Evolutionary conservation across 2,797 vertebrate genomes (phyloP).

Genomic region (Diplodus sargus): DNA sequence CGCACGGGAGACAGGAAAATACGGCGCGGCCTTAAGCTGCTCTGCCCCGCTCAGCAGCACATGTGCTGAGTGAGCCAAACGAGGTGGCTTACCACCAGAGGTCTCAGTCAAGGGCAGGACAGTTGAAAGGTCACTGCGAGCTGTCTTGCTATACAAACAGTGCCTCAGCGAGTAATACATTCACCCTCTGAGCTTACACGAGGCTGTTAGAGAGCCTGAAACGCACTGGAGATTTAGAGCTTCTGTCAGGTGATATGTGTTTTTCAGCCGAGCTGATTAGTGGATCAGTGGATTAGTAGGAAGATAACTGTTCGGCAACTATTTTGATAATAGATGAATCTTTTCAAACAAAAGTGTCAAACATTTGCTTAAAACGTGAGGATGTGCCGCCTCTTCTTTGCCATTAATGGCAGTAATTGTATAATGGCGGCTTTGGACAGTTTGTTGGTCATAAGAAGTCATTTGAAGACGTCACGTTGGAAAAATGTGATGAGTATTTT

Average conservation of each 20-base stretch:
- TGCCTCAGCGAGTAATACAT: slow-evolving; percentile 60
- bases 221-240: slow-evolving; percentile 30
- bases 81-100: slow-evolving; percentile 84
- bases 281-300: too few species aligned
- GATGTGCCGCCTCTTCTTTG: too few species aligned
- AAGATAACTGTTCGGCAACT: too few species aligned
- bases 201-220: slow-evolving; percentile 39
- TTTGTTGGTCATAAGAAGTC: too few species aligned
- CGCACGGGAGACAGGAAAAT: slow-evolving; percentile 71
- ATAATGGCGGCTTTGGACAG: too few species aligned
- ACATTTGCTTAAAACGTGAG: too few species aligned
- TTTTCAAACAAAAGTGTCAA: too few species aligned
- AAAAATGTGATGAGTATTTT: too few species aligned
- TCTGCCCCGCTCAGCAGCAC: slow-evolving; percentile 82
- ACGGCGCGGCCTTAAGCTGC: slow-evolving; percentile 79
- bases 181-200: slow-evolving; percentile 64
- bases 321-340: too few species aligned
- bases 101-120: slow-evolving; percentile 85
- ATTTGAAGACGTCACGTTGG: too few species aligned
- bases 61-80: slow-evolving; percentile 85
- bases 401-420: too few species aligned
- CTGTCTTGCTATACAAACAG: slow-evolving; percentile 76
- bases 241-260: not conserved
- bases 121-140: slow-evolving; percentile 83
- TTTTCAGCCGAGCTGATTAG: too few species aligned